Evolutionary conservation across 1,140 invertebrate species (phyloP).

Genomic region (Diachasma alloeum): DNA sequence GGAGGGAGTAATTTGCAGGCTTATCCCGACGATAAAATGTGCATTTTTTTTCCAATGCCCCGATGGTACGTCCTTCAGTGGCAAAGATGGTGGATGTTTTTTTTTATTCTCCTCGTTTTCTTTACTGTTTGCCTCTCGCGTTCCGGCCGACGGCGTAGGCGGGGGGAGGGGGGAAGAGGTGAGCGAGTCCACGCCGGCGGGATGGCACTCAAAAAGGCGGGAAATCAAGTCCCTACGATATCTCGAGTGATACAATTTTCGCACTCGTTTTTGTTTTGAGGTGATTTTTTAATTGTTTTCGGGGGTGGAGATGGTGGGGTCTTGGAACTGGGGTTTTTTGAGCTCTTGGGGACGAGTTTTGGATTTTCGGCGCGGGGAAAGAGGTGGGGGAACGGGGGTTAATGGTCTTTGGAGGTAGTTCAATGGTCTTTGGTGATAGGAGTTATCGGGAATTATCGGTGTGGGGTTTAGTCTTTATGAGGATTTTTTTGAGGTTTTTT

Average conservation of each 20-base stretch:
- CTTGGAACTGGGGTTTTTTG: neutral
- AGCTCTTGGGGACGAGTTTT: neutral
- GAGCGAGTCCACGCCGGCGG: conserved; percentile 30
- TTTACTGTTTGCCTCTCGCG: neutral
- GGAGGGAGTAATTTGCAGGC: neutral
- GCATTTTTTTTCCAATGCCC: conserved; percentile 47
- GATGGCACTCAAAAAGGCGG: conserved; percentile 46
- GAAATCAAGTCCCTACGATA: conserved; percentile 36
- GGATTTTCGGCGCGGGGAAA: neutral
- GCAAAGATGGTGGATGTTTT: conserved; percentile 60
- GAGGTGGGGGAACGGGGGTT: neutral
- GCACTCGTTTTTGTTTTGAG: neutral
- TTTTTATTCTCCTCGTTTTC: conserved; percentile 32
- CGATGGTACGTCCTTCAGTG: conserved; percentile 54
- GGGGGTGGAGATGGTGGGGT: neutral
- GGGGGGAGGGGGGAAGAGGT: neutral
- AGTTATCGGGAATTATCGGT: neutral
- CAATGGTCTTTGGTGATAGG: conserved; percentile 43
- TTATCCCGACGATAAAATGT: conserved; percentile 11
- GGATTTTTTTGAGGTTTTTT: too few relatives aligned
- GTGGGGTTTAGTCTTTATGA: neutral
- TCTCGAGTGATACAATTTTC: neutral
- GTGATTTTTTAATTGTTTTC: neutral
- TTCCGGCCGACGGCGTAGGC: neutral
- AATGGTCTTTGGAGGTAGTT: conserved; percentile 29